Base-by-base conservation (phyloP, 2,888 invertebrate species). In the Branchellion lobata region DNA sequence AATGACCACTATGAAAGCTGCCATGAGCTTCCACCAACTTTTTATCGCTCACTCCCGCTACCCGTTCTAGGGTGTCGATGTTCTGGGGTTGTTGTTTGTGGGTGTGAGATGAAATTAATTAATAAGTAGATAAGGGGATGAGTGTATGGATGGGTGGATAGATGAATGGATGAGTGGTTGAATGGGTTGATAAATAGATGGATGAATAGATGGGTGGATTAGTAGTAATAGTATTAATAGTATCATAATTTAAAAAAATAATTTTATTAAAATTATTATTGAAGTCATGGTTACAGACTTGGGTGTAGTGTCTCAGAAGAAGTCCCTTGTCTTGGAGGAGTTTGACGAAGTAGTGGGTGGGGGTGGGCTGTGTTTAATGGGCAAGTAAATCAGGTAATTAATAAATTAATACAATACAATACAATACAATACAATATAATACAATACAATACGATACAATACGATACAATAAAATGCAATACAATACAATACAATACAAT, bases 11-110 rank as follows among this genome's bases (percentile, higher is more conserved):
- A 85, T 92, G 91, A 86, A 96, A 96, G 0, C 95, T 93, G 0
- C 98, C 98, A 86, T 98, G 97, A 1, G 96, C 96, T 87, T 97
- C 96, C 0, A 97, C 93, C 34, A 96, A 88, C 86, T 93, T 94
- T 0, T 94, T 92, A 1, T 90, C 92, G 0, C 93, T 92, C 79
- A 98, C 88, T 1, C 93, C 94, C 11, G 96, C 93, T 1, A 93
- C 90, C 82, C 94, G 89, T 88, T 98, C 97, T 82, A 97, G 87
- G 0, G 94, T 94, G 87, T 98, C 97, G 83, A 98, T 95, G 87
- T 98, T 98, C 90, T 97, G 92, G 1, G 61, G 21, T 14, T 14
- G 47, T 47, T 8, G 8, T n/a, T n/a, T n/a, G n/a, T n/a, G n/a
- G n/a, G n/a, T n/a, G n/a, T n/a, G n/a, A n/a, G n/a, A n/a, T n/a